Conservation (phyloP, 2,888 invertebrate genomes). For the Scotopteryx bipunctaria region DNA sequence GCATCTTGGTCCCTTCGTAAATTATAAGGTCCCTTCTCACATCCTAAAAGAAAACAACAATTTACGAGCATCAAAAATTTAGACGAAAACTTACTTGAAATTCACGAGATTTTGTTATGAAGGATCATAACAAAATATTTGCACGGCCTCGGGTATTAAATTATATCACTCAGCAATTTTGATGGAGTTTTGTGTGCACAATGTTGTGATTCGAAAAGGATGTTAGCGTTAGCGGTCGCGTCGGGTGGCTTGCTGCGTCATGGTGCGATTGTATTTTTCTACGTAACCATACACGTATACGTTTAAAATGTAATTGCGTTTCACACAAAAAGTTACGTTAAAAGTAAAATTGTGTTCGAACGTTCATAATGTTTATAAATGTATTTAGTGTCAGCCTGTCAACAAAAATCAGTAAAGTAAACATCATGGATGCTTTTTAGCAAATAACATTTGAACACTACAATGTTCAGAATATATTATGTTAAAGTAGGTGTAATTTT, state of each 20-base stretch:
- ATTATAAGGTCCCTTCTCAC: too few species aligned
- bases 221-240: slow-evolving; percentile 21
- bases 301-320: slow-evolving; percentile 9
- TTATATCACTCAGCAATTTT: slow-evolving; percentile 30
- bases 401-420: too few species aligned
- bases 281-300: neutral
- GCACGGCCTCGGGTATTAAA: slow-evolving; percentile 24
- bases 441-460: too few species aligned
- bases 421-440: too few species aligned
- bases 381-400: neutral
- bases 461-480: too few species aligned
- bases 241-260: slow-evolving; percentile 12
- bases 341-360: neutral
- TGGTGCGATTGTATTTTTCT: slow-evolving; percentile 7
- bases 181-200: slow-evolving; percentile 28
- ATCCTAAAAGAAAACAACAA: slow-evolving; percentile 26
- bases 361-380: neutral
- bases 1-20: slow-evolving; percentile 6
- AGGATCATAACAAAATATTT: slow-evolving; percentile 24
- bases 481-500: neutral
- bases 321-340: slow-evolving; percentile 1
- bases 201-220: slow-evolving; percentile 25
- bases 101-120: slow-evolving; percentile 20
- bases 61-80: slow-evolving; percentile 26
- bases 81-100: slow-evolving; percentile 21